Evolutionary conservation across 2,888 invertebrate genomes (phyloP).

Genomic region (Cheilosia impressa): DNA sequence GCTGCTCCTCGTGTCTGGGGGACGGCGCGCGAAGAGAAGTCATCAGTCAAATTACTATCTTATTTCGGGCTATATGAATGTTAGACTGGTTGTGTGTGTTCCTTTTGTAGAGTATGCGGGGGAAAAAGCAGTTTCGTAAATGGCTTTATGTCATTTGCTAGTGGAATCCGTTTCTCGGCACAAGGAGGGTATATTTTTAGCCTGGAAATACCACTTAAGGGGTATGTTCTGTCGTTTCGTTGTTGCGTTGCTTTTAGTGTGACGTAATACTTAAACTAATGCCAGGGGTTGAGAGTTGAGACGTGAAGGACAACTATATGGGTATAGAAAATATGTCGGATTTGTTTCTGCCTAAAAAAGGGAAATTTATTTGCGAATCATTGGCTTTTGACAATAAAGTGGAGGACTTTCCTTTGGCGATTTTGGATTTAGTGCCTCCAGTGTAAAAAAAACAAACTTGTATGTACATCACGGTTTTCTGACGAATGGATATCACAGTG

Average conservation of each 20-base stretch:
- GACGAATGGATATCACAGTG: too few relatives aligned
- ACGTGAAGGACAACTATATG: slow-evolving; percentile 22
- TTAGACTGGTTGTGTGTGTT: slow-evolving; percentile 28
- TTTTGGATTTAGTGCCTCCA: not conserved
- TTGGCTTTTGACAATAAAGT: not conserved
- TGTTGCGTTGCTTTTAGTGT: slow-evolving; percentile 39
- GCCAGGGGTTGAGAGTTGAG: slow-evolving; percentile 27
- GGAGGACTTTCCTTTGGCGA: not conserved
- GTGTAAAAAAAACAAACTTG: too few relatives aligned
- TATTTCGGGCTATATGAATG: slow-evolving; percentile 71
- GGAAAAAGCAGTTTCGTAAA: slow-evolving; percentile 63
- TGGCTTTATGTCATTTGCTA: slow-evolving; percentile 75
- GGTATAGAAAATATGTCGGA: not conserved
- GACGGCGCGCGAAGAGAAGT: slow-evolving; percentile 65
- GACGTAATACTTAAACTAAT: slow-evolving; percentile 65
- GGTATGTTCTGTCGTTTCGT: slow-evolving; percentile 36
- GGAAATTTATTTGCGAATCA: slow-evolving; percentile 50
- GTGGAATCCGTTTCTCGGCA: slow-evolving; percentile 60
- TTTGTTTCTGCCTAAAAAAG: slow-evolving; percentile 51
- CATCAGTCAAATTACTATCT: slow-evolving; percentile 77
- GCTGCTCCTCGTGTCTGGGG: slow-evolving; percentile 14
- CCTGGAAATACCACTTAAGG: slow-evolving; percentile 63
- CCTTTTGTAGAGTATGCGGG: not conserved
- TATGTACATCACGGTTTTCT: too few relatives aligned
- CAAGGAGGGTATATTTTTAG: slow-evolving; percentile 59